Evolutionary conservation across 2,113 vertebrate genomes (phyloP).

Genomic region (Ochotona princeps): DNA sequence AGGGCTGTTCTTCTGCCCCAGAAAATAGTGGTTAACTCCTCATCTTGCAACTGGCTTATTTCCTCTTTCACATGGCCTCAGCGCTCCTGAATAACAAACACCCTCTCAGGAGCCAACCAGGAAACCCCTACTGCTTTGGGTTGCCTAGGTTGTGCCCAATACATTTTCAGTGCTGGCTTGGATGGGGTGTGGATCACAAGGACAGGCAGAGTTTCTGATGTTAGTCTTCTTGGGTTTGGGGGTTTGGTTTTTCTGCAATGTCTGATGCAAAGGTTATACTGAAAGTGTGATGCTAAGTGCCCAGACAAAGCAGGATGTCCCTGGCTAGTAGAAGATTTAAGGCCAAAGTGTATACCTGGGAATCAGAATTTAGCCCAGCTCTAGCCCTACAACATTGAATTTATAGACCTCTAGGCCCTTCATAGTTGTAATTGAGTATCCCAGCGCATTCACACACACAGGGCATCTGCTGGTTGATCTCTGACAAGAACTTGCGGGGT

Average conservation of each 20-base stretch:
- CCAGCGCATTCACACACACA: background rate
- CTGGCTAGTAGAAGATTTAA: background rate
- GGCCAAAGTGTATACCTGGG: background rate
- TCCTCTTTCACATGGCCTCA: background rate
- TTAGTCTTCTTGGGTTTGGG: background rate
- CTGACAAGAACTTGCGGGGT: background rate
- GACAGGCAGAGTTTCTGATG: background rate
- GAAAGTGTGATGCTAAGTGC: background rate
- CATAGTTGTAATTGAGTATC: background rate
- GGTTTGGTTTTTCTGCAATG: background rate
- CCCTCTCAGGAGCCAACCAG: background rate
- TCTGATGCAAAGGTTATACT: background rate
- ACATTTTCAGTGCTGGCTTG: background rate
- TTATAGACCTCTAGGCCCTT: background rate
- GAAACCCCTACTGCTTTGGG: background rate
- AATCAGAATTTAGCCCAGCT: background rate
- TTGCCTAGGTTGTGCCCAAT: background rate
- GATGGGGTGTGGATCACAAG: background rate
- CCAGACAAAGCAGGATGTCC: background rate
- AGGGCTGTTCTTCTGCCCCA: background rate
- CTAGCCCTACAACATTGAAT: background rate
- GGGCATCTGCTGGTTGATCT: too few species aligned
- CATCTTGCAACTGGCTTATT: background rate
- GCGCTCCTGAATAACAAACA: background rate
- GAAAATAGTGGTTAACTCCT: background rate